These are phyloP conservation scores for Adelognathus sp. DNA, from an alignment of 2,888 invertebrate species.

Conservation along the genomic window DNA sequence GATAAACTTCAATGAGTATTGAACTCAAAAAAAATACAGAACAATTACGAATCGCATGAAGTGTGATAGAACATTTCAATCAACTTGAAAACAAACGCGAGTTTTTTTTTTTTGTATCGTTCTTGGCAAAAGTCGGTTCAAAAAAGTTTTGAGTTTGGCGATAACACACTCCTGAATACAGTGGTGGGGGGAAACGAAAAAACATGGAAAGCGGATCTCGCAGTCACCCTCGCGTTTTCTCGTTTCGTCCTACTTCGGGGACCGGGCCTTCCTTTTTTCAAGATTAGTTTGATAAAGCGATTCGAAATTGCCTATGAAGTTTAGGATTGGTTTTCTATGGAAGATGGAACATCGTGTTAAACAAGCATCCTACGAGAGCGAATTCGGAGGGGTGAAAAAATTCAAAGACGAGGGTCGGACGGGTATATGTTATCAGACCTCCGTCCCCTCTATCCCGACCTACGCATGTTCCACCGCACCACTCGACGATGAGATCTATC, in stretches of 20 bases:
- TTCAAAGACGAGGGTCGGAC: neutral
- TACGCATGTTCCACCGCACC: neutral
- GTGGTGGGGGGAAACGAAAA: neutral
- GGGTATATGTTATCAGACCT: neutral
- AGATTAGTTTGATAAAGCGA: neutral
- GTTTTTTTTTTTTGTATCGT: neutral
- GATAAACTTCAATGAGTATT: too few relatives aligned
- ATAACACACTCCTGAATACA: neutral
- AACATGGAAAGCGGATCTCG: neutral
- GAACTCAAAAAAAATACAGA: too few relatives aligned
- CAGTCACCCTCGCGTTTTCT: neutral
- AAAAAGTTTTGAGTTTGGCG: neutral
- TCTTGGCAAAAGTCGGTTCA: neutral
- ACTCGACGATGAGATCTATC: neutral
- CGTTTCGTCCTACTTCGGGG: neutral
- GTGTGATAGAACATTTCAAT: too few relatives aligned
- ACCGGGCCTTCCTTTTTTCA: neutral
- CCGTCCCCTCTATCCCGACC: neutral
- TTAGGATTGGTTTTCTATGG: neutral
- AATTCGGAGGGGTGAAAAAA: neutral
- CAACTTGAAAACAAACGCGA: too few relatives aligned
- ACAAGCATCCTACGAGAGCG: neutral
- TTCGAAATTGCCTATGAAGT: neutral
- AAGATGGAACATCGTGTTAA: neutral
- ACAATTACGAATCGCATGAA: too few relatives aligned